These are phyloP conservation scores for Cossypha heuglini DNA, from an alignment of 2,797 vertebrate species.

Conservation along the genomic window DNA sequence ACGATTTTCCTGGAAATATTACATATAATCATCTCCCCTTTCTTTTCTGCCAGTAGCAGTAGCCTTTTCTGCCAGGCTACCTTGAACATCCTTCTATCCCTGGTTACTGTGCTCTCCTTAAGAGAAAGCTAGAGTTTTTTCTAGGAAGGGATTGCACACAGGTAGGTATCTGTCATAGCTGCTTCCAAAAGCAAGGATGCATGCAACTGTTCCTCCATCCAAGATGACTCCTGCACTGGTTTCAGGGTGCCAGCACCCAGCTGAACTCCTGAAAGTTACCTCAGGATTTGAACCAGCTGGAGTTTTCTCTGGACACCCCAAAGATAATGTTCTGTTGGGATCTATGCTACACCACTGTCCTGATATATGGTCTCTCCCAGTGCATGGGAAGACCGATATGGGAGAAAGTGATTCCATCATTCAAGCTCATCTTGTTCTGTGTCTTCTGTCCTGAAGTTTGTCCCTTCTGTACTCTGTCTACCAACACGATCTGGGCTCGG, in stretches of 20 bases:
- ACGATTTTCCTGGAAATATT: background rate
- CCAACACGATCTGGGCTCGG: background rate
- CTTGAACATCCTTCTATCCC: background rate
- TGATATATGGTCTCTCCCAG: background rate
- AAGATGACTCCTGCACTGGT: background rate
- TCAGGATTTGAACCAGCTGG: background rate
- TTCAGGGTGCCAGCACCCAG: background rate
- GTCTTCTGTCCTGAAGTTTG: background rate
- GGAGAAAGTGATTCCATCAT: background rate
- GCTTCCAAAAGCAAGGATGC: background rate
- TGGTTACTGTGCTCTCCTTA: background rate
- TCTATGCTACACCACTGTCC: background rate
- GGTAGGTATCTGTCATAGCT: background rate
- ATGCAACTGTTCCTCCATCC: background rate
- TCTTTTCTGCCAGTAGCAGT: background rate
- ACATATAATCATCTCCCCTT: background rate
- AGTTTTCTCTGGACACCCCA: background rate
- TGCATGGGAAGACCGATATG: background rate
- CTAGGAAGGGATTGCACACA: background rate
- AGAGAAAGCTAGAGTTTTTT: background rate
- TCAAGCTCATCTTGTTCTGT: background rate
- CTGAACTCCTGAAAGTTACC: background rate
- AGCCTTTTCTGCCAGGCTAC: background rate
- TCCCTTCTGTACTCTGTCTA: background rate
- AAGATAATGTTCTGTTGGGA: rapidly evolving